phyloP scores from a whole-genome alignment of 2,888 invertebrate species.

The Drosophila paramelanica region DNA sequence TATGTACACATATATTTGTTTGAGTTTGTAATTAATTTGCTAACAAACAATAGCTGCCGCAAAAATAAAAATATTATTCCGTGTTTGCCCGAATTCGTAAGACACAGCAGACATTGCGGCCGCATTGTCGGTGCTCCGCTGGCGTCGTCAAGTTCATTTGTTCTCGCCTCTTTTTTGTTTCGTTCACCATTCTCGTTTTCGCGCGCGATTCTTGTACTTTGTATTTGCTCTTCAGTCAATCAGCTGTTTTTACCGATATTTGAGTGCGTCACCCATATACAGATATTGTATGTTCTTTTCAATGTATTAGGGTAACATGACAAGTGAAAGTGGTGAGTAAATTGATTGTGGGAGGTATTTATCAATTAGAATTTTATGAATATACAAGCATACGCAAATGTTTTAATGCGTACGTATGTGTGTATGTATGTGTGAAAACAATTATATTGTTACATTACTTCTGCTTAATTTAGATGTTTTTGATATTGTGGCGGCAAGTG shows the following conservation, averaged over 20 bases:
- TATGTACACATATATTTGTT: constrained; percentile 22
- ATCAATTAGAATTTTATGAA: background rate
- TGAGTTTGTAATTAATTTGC: constrained; percentile 32
- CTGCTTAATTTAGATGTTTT: constrained; percentile 1
- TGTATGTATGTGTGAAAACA: constrained; percentile 3
- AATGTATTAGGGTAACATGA: constrained; percentile 40
- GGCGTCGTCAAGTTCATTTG: constrained; percentile 29
- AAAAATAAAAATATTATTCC: constrained; percentile 7
- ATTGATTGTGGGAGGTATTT: constrained; percentile 4
- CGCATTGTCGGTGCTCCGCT: constrained; percentile 25
- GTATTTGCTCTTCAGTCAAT: constrained; percentile 8
- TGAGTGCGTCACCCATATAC: background rate
- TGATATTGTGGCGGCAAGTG: constrained; percentile 50
- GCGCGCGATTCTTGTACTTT: constrained; percentile 11
- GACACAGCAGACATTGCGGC: constrained; percentile 13
- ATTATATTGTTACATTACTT: background rate
- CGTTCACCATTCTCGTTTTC: constrained; percentile 8
- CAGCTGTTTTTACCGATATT: background rate
- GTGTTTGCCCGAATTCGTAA: constrained; percentile 11
- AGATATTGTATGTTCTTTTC: constrained; percentile 1
- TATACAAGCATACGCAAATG: too few species aligned
- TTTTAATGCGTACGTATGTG: too few species aligned
- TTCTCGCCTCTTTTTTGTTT: constrained; percentile 10
- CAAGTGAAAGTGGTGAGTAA: constrained; percentile 56
- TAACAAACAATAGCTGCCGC: constrained; percentile 7